Base-by-base conservation (phyloP, 2,113 vertebrate species). In the Clarias gariepinus region DNA sequence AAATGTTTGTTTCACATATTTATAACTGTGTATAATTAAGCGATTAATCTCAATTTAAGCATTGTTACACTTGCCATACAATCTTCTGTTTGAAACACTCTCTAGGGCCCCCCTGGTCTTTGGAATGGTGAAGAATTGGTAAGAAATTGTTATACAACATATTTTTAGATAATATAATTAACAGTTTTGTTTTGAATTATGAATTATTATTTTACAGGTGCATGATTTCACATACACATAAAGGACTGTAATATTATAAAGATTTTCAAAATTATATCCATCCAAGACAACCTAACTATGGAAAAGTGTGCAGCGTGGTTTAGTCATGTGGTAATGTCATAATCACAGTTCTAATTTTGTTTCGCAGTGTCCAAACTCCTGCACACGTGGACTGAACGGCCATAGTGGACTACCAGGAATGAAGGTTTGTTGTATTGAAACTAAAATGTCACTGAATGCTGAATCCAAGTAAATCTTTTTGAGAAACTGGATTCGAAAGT, bases 351-450 rank as follows among this genome's bases (percentile, higher is more conserved):
- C 82, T 85, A 90, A n/a, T 82, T 91, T 79, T 92, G 66, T 94
- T 91, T 95, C 92, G 25, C 93, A 99, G 98, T 99, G 98, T 93
- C 97, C 98, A 36, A 98, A 89, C 88, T 93, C 97, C 89, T 99
- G 98, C 79, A 95, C 97, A 2, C 91, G 95, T 52, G 96, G 96
- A 55, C 96, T 94, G 36, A 94, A 91, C 18, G 98, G 98, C 85
- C 93, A 98, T 53, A 92, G 97, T 87, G 98, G 98, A 2, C 92
- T 98, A 84, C 95, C 96, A 80, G 98, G 98, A 84, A 97, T 99
- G 98, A 97, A 98, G 94, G 98, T 98, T 91, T 93, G 94, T 89
- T 25, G 77, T n/a, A 11, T 58, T 78, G 74, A 28, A 85, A 71
- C 1, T 58, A 4, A 57, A 15, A 7, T 36, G 18, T 63, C 18